phyloP scores from a whole-genome alignment of 2,888 invertebrate genomes.

The Rhyacophila evoluta region DNA sequence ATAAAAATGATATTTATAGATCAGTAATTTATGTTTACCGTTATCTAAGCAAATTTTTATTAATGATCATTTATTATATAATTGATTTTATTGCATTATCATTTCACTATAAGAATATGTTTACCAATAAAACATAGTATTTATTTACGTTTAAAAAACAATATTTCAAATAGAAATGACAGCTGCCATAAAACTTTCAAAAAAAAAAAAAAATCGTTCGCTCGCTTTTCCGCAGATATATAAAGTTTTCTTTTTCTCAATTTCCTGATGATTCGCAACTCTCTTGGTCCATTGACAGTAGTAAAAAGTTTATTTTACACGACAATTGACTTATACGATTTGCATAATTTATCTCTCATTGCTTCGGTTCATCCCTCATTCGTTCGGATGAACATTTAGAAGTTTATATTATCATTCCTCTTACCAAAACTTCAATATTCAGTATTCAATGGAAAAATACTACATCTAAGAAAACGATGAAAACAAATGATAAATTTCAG shows the following conservation, averaged over 20 bases:
- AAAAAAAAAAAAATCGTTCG: no score
- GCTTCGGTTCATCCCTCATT: not conserved
- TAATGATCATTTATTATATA: no score
- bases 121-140: no score
- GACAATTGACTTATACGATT: constrained; percentile 7
- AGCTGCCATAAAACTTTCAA: no score
- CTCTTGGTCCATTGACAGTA: not conserved
- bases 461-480: not conserved
- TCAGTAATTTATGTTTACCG: no score
- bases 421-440: not conserved
- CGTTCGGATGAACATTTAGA: not conserved
- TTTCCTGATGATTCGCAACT: not conserved
- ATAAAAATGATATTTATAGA: no score
- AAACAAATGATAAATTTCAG: no score
- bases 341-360: not conserved
- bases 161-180: no score
- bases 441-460: not conserved
- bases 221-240: not conserved
- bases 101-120: no score
- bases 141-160: no score
- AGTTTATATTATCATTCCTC: not conserved
- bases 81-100: no score
- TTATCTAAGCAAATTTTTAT: no score
- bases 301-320: constrained; percentile 19
- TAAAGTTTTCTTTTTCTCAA: not conserved